Evolutionary conservation across 92 coral and sea anemone species (phyloP).

Genomic region (Montipora capitata): DNA sequence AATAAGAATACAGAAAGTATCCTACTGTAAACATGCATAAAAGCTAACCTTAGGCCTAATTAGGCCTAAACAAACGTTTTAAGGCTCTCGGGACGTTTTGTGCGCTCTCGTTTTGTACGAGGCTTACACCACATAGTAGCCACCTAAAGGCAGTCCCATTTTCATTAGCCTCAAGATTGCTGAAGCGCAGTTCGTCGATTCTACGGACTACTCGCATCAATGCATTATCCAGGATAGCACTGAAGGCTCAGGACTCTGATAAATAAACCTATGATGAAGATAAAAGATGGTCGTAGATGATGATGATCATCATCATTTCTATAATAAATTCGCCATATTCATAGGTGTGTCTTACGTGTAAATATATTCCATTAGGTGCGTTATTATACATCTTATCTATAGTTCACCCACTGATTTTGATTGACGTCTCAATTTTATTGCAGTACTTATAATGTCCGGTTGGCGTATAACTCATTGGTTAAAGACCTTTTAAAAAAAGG

Average conservation of each 20-base stretch:
- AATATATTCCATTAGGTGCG: neutral
- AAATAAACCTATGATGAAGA: neutral
- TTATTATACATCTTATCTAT: neutral
- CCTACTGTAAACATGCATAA: no score
- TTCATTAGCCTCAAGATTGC: neutral
- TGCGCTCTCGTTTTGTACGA: no score
- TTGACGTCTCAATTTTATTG: neutral
- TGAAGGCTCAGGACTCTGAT: slow-evolving; percentile 1
- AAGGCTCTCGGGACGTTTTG: no score
- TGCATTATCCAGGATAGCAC: neutral
- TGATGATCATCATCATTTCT: slow-evolving; percentile 1
- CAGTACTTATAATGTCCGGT: slow-evolving; percentile 9
- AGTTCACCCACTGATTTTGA: neutral
- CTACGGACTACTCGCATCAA: neutral
- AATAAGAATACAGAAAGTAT: no score
- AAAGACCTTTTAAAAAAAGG: slow-evolving; percentile 24
- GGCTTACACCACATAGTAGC: no score
- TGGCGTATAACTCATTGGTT: neutral
- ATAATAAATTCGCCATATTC: neutral
- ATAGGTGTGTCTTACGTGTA: slow-evolving; percentile 6
- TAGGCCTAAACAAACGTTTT: no score
- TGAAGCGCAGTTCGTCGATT: neutral
- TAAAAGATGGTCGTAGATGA: neutral
- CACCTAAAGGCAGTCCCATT: slow-evolving; percentile 3
- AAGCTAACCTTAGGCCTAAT: no score